Evolutionary conservation across 2,113 vertebrate species (phyloP).

Genomic region (Neotragus moschatus): DNA sequence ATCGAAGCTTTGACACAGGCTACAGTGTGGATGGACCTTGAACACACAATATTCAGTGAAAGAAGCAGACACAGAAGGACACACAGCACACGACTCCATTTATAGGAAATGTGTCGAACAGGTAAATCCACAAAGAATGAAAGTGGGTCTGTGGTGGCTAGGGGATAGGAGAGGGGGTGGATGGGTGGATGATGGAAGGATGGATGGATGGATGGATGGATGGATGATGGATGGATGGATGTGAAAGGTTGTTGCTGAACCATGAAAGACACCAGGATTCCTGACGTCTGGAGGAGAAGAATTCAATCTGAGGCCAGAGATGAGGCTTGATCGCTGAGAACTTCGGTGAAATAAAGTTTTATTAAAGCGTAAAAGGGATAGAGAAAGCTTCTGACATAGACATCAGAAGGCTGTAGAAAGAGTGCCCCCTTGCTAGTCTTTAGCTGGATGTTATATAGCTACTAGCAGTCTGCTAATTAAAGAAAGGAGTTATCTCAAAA

Average conservation of each 20-base stretch:
- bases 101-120: no score
- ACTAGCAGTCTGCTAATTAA: neutral
- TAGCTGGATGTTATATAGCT: neutral
- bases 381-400: neutral
- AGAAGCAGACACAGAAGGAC: neutral
- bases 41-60: neutral
- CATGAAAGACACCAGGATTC: accelerated
- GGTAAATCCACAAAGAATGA: no score
- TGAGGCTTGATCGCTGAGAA: neutral
- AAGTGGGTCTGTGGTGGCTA: no score
- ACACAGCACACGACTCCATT: no score
- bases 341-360: neutral
- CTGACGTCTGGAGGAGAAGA: neutral
- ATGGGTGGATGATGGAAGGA: no score
- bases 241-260: neutral
- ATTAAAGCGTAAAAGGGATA: neutral
- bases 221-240: no score
- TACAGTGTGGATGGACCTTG: neutral
- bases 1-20: neutral
- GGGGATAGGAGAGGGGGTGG: no score
- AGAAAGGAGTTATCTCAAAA: neutral
- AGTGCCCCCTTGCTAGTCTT: neutral
- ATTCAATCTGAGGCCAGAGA: neutral
- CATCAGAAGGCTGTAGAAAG: neutral
- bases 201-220: no score